Conservation (phyloP, 1,140 invertebrate species). For the Cepaea nemoralis region DNA sequence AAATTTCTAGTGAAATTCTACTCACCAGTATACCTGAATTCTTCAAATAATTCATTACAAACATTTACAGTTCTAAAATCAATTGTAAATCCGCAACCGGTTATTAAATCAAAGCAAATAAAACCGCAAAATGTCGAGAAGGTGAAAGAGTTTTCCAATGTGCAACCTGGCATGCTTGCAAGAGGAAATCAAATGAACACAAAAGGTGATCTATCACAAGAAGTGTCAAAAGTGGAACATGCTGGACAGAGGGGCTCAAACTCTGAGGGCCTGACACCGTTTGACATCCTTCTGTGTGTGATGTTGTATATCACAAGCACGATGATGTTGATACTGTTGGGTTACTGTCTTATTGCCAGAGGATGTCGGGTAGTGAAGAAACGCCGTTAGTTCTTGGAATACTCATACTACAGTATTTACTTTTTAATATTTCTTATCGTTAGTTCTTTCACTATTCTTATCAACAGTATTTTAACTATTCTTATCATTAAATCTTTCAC, state of each 20-base stretch:
- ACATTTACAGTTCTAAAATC: not conserved
- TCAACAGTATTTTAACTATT: too few relatives aligned
- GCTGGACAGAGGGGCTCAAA: not conserved
- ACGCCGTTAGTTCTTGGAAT: too few relatives aligned
- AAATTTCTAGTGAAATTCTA: conserved; percentile 84
- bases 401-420: too few relatives aligned
- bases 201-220: not conserved
- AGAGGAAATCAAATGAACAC: not conserved
- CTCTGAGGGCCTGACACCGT: conserved; percentile 59
- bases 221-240: conserved; percentile 3
- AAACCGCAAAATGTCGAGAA: conserved; percentile 58
- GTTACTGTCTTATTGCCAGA: conserved; percentile 74
- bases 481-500: too few relatives aligned
- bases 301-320: conserved; percentile 81
- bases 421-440: too few relatives aligned
- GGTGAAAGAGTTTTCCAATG: conserved; percentile 52
- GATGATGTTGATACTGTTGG: conserved; percentile 80
- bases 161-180: conserved; percentile 42
- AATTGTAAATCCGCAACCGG: not conserved
- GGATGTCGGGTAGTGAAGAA: too few relatives aligned
- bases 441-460: too few relatives aligned
- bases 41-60: not conserved
- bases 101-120: conserved; percentile 14
- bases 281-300: conserved; percentile 83
- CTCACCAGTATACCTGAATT: conserved; percentile 49